Base-by-base conservation (phyloP, 2,113 vertebrate genomes). In the Rana temporaria region DNA sequence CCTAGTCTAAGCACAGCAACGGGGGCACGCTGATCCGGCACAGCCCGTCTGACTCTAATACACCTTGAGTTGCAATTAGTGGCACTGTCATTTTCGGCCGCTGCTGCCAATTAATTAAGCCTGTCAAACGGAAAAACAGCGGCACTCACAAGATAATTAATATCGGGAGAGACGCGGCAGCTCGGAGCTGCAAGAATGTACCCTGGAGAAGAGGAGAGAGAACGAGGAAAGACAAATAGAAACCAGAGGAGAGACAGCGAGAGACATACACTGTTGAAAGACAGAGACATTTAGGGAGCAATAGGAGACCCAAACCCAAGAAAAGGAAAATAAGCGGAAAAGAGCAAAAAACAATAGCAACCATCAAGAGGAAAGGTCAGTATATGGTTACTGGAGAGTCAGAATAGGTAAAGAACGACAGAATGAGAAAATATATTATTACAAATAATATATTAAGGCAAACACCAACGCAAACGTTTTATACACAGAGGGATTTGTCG, bases 81-180 rank as follows among this genome's bases (percentile, higher is more conserved):
- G 90, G 89, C 88, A 88, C 93, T 94, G 95, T 96, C 95, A 95
- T 92, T 96, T 94, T 93, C 59, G 87, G 91, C 88, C 87, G 86
- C 92, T 92, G 90, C 92, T 95, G 94, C 90, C 95, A 94, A 92
- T 94, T 96, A 95, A 96, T 95, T 94, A 95, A 95, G 92, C 81
- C 93, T 92, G 94, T 95, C 95, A 96, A 91, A 94, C 81, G 89
- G 91, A 87, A 92, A 93, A 91, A 90, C 90, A 91, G 86, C 89
- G 30, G 92, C 82, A 87, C 89, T 90, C 94, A 93, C 93, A 92
- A 90, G 92, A 93, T 95, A 94, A 95, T 95, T 95, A 95, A 92
- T 93, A 94, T 93, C 38, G 86, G 91, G 91, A 90, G 90, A 94
- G 93, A 95, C 89, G 86, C 86, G 90, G 80, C 87, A 55, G 71